Base-by-base conservation (phyloP, 2,797 vertebrate species). In the Lophius americanus region DNA sequence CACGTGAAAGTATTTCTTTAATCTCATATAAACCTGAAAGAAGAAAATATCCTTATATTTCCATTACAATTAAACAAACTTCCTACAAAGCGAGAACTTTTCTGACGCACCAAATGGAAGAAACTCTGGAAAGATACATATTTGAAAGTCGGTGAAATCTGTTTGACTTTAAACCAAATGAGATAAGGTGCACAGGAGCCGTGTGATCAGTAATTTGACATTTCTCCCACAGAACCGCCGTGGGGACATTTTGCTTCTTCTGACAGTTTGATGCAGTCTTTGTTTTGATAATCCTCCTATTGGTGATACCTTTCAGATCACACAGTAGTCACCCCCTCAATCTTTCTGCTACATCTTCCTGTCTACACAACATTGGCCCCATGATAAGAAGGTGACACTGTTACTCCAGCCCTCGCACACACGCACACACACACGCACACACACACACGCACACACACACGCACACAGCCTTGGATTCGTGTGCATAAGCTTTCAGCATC, bases 341-440 rank as follows among this genome's bases (percentile, higher is more conserved):
- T 91, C 89, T 79, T 81, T 73, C 70, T 54, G 84, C 85, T 84
- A 88, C 88, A 91, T 92, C 86, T 88, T 52, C 80, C 85, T 88
- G 85, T 91, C 84, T 85, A 87, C 86, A 85, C 80, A 80, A 60
- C 83, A 83, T 51, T 81, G 87, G 76, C 79, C 82, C 70, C 42
- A 4, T 79, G 88, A 91, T 90, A 91, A 89, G 88, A 88, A 88
- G 87, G 89, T 88, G 87, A 89, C 88, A 90, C 84, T 89, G 87
- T 88, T 87, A 89, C 82, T 83, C 81, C 74, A 84, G 73, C 81
- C 86, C 85, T 23, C 23, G 23, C 23, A 23, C 23, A 68, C 84
- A 73, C 74, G 70, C 53, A 77, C 54, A 75, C 72, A 69, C 72
- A 73, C 49, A 47, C 72, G 54, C 64, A 70, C 13, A 52, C 58